Evolutionary conservation across 2,888 invertebrate genomes (phyloP).

Genomic region (Halictus ligatus): DNA sequence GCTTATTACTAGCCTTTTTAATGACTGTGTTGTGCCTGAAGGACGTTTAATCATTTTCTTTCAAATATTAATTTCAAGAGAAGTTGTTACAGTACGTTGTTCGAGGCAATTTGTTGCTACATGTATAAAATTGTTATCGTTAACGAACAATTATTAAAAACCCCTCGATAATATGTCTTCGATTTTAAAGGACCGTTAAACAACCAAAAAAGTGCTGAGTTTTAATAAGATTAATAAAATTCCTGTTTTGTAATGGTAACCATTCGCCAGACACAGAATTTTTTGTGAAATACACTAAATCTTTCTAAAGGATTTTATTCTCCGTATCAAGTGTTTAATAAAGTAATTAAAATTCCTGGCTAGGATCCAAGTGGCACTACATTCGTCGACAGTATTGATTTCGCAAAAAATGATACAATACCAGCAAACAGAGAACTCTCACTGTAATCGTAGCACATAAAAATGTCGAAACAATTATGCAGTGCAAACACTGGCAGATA

Average conservation of each 20-base stretch:
- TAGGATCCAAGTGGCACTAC: not conserved
- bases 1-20: too few species aligned
- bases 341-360: slow-evolving; percentile 5
- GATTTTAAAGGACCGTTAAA: too few species aligned
- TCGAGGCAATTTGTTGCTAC: too few species aligned
- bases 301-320: not conserved
- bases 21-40: too few species aligned
- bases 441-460: not conserved
- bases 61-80: too few species aligned
- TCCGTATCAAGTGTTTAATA: not conserved
- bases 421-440: not conserved
- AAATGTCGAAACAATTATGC: not conserved
- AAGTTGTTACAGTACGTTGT: too few species aligned
- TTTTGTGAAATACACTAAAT: not conserved
- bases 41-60: too few species aligned
- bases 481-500: not conserved
- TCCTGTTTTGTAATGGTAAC: not conserved
- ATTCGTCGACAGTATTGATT: not conserved
- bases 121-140: too few species aligned
- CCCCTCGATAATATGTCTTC: too few species aligned
- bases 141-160: too few species aligned
- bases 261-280: not conserved
- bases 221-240: not conserved
- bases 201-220: not conserved
- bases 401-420: not conserved